Evolutionary conservation across 2,113 vertebrate genomes (phyloP).

Genomic region (Tachysurus fulvidraco): DNA sequence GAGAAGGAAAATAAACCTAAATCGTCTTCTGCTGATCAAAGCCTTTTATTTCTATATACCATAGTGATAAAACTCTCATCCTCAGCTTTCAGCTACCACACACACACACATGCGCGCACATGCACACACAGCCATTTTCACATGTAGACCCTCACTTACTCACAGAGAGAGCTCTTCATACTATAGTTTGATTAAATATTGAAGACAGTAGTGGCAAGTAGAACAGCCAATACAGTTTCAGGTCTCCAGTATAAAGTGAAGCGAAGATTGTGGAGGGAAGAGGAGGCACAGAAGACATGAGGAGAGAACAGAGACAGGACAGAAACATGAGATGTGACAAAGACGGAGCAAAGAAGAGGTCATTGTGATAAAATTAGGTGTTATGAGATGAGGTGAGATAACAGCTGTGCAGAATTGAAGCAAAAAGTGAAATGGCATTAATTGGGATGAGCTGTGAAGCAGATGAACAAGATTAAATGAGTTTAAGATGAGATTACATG

Average conservation of each 20-base stretch:
- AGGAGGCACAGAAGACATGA: not conserved
- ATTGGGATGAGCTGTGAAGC: conserved; percentile 20
- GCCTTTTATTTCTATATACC: conserved; percentile 63
- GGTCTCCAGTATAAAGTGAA: conserved; percentile 36
- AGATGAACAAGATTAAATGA: conserved; percentile 14
- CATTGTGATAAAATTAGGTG: not conserved
- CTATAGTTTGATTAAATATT: conserved; percentile 76
- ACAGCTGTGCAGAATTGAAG: not conserved
- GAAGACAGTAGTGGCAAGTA: conserved; percentile 62
- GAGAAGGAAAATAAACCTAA: not conserved
- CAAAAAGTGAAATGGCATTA: not conserved
- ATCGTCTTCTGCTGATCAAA: conserved; percentile 51
- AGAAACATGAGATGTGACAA: not conserved
- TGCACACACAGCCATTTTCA: conserved; percentile 36
- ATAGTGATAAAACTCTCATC: conserved; percentile 39
- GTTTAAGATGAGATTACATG: not conserved
- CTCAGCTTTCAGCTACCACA: conserved; percentile 48
- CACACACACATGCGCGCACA: conserved; percentile 57
- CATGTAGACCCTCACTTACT: conserved; percentile 60
- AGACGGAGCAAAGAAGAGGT: not conserved
- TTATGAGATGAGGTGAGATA: not conserved
- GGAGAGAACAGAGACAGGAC: not conserved
- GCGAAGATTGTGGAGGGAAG: not conserved
- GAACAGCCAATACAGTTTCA: conserved; percentile 60
- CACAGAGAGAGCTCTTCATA: conserved; percentile 67